These are phyloP conservation scores for Nephotettix cincticeps DNA, from an alignment of 1,140 invertebrate genomes.

Conservation along the genomic window DNA sequence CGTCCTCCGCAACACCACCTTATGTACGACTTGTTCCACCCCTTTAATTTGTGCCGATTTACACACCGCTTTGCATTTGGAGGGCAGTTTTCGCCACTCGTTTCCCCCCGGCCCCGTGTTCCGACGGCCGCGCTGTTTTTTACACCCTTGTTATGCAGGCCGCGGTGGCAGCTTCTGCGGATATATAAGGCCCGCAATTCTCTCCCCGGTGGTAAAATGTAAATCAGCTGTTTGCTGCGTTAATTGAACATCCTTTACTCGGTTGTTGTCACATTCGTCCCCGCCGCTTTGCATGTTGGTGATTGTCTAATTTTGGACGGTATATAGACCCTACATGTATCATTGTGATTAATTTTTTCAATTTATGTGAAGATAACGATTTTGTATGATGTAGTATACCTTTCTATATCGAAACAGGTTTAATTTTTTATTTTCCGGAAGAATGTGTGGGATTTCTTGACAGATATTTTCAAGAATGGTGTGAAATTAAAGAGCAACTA, in stretches of 20 bases:
- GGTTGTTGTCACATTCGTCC: background rate
- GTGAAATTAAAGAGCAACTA: too few species aligned
- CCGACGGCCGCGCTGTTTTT: background rate
- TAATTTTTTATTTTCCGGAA: too few species aligned
- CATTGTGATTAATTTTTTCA: too few species aligned
- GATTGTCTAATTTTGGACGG: too few species aligned
- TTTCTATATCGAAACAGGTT: too few species aligned
- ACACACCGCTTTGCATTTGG: background rate
- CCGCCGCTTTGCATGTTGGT: too few species aligned
- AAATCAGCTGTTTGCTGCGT: background rate
- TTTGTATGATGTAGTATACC: too few species aligned
- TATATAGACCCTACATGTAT: too few species aligned
- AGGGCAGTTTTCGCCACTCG: background rate
- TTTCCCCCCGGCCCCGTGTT: background rate
- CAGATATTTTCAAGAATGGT: too few species aligned
- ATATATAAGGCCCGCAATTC: background rate
- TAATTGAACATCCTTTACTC: background rate
- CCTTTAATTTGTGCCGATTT: constrained; percentile 11
- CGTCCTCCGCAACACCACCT: background rate
- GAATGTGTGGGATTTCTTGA: too few species aligned
- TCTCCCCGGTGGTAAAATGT: background rate
- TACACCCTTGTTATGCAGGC: background rate
- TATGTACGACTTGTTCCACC: constrained; percentile 9
- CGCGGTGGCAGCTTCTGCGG: background rate
- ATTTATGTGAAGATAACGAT: too few species aligned